Conservation (phyloP, 2,888 invertebrate genomes). For the Lithophane socia region DNA sequence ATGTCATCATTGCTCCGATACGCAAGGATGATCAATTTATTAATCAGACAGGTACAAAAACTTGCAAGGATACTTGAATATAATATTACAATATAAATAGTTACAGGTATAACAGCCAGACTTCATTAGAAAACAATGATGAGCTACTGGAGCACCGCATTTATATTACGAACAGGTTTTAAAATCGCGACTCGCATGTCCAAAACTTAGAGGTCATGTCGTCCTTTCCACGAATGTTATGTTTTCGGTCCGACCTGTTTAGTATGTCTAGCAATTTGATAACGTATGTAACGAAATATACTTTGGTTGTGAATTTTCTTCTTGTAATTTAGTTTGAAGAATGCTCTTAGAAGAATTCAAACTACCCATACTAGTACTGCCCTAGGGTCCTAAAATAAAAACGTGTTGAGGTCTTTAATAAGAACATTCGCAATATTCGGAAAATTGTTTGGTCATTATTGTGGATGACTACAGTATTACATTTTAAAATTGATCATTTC, state of each 20-base stretch:
- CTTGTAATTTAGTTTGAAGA: background rate
- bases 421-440: background rate
- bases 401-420: constrained; percentile 13
- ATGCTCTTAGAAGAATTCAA: background rate
- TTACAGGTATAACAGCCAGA: constrained; percentile 21
- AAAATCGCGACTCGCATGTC: constrained; percentile 70
- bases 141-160: constrained; percentile 72
- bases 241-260: constrained; percentile 41
- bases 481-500: background rate
- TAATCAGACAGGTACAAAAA: constrained; percentile 51
- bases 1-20: constrained; percentile 55
- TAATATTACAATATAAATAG: constrained; percentile 8
- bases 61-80: constrained; percentile 14
- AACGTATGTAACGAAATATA: constrained; percentile 12
- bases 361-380: no score
- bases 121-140: constrained; percentile 64
- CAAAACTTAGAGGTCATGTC: constrained; percentile 73
- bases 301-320: background rate
- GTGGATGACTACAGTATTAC: background rate
- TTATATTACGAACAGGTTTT: constrained; percentile 81
- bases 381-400: background rate
- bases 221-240: constrained; percentile 58
- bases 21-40: constrained; percentile 50
- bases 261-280: constrained; percentile 9
- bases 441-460: background rate